Evolutionary conservation across 2,113 vertebrate species (phyloP), one percentile per base, ranked within the genome.

Genomic region (Cavia porcellus): DNA sequence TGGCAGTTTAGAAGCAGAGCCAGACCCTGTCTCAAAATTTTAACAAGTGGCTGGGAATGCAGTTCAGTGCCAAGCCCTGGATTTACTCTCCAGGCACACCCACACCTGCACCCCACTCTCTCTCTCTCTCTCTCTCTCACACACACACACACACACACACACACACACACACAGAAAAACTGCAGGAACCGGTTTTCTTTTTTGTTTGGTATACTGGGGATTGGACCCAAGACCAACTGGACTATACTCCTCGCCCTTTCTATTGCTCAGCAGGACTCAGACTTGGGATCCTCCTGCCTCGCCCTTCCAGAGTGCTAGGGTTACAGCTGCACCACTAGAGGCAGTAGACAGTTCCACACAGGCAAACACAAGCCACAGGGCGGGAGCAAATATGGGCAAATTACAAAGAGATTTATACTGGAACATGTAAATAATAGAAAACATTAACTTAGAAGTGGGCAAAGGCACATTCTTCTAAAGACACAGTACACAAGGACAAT

Each of bases 391-490:
- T 11, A 68, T 28, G 25, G 38, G 85, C 70, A 80, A 81, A 82
- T 38, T 38, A 68, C 1, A 50, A 79, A 74, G 15, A 35, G 47
- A 17, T 28, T 74, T 91, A 10, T 57, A 57, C 12, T 79, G 91
- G 52, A 45, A 70, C 68, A 80, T 28, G 61, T 70, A 93, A 75
- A 52, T 47, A 94, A 79, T 22, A 59, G n/a, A 62, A 64, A n/a
- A 50, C 1, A 83, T 25, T 59, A 45, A 30, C n/a, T 90, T 74
- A 7, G 79, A 94, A 95, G 68, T 42, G 55, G 55, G 55, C 55
- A 57, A 72, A 81, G 25, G n/a, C 45, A 15, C 62, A 74, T 24
- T 79, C 90, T 81, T 83, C 66, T 92, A 80, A 85, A 93, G 38
- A 45, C 1, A 74, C 6, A 42, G 74, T 2, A 64, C 15, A 89